Base-by-base conservation (phyloP, 2,113 vertebrate genomes). In the Rostratula benghalensis region DNA sequence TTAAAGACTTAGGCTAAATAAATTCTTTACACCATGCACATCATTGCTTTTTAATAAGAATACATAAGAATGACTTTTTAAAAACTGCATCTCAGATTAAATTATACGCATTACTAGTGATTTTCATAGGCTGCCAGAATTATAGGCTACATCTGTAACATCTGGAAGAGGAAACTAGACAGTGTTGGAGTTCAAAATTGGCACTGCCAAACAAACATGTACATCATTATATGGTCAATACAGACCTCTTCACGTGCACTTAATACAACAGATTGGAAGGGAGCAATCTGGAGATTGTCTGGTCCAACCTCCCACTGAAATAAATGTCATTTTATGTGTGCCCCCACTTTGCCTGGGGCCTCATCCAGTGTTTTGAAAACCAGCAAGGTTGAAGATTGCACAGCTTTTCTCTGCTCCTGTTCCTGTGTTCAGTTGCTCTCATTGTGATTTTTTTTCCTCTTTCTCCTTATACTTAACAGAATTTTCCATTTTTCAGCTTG, bases 11-110 rank as follows among this genome's bases (percentile, higher is more conserved):
- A 60, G 10, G 9, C 1, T 33, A 28, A 65, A 50, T 39, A 16
- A 13, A 1, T n/a, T 11, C 14, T 1, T 57, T 41, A 30, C 6
- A 45, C 7, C 6, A 30, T n/a, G 6, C 6, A 63, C 4, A 6
- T 9, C 73, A 3, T 11, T 70, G 10, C 0, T 51, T 85, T 84
- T 28, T n/a, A 35, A 50, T 50, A 68, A 60, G 12, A 57, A 88
- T 51, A 57, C 6, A 7, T 31, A 46, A 30, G 15, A 54, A 71
- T 39, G 8, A 45, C 33, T 69, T 74, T 56, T 35, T 7, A 57
- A 92, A 89, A 71, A 25, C 5, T 20, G 4, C 37, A 37, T 31
- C 7, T 31, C 8, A 27, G 2, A 6, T 71, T 35, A 68, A 86
- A n/a, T 57, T 45, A 13, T 24, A 3, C 25, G 7, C 4, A 7